Base-by-base conservation (phyloP, 92 coral and sea anemone species). In the Epizoanthus fatuus region DNA sequence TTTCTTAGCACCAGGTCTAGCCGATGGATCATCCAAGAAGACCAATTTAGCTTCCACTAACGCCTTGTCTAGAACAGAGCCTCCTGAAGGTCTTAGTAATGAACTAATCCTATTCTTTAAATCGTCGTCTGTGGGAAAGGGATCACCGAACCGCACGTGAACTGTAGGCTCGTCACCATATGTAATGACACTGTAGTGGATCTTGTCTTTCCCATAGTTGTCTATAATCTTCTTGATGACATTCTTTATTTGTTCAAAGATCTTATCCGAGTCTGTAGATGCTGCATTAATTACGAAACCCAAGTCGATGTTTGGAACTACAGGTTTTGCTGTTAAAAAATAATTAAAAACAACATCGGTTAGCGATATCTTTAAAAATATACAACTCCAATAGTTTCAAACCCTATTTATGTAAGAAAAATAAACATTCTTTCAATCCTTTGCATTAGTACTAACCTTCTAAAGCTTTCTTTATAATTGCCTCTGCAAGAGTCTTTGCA, bases 221-320 rank as follows among this genome's bases (percentile, higher is more conserved):
- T 90, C 88, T 49, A 95, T 86, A 54, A 97, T 91, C 32, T 91
- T 76, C 55, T 90, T 91, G 19, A 95, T 90, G 56, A 95, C 87
- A 63, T 85, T 83, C 73, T 93, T 95, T 88, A 95, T 90, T 84
- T 75, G 88, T 29, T 84, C 80, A 84, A 93, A 97, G 8, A 92
- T 83, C 35, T 78, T 63, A 58, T 81, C 90, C 5, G 95, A 85
- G 64, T 86, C 87, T 39, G 93, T 71, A 7, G 92, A 91, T 10
- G 91, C 90, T 38, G 97, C 91, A 47, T 90, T 92, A 75, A 97
- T 86, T 7, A 91, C 90, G 81, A 97, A 93, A 45, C 87, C 96
- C 83, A 97, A 86, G 81, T 97, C 98, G 12, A 95, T 77, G 54
- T 81, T 90, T 60, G 91, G 88, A 44, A 90, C 91, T 63, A 69